Evolutionary conservation across 2,888 invertebrate species (phyloP), one percentile per base, ranked within the genome.

Genomic region (Rhagium mordax): DNA sequence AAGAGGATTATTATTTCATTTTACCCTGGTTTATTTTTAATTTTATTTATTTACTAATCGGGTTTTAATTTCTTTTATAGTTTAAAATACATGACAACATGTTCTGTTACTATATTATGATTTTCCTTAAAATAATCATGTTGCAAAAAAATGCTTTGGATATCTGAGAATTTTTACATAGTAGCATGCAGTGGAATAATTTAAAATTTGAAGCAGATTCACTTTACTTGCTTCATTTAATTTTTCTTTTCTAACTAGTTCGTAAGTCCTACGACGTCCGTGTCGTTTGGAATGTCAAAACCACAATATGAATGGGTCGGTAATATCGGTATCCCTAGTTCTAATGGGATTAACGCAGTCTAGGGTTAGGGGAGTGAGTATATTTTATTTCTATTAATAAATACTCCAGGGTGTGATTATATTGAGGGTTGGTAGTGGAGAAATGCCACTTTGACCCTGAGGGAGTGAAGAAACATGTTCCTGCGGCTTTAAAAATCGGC

Each of bases 331-430:
- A 57, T 62, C 62, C 47, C 60, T 33, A 13, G 24, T 20, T 60
- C 21, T 62, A 61, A 70, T 62, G 62, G 70, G 61, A 70, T 70
- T 70, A 70, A 53, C 51, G 20, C 62, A 18, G 47, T 24, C 62
- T 55, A 18, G 33, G 65, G 57, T 53, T 55, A 33, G 61, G 71
- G 70, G 64, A 64, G 61, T 41, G 70, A 59, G 59, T 71, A 66
- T 71, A 71, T 71, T 71, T 71, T 71, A 71, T 71, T 71, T 71
- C 71, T 71, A 71, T 71, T 71, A 71, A 47, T 66, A 33, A 49
- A 71, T 59, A 13, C 71, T 66, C 71, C 21, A 29, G 71, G 49
- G 71, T 24, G 66, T 71, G 65, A 71, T 71, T 71, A 65, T 47
- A 49, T 18, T 18, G 15, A 41, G 71, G 64, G 65, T 47, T n/a